These are phyloP conservation scores for Caenorhabditis drosophilae DNA, from an alignment of 2,888 invertebrate species.

Conservation along the genomic window DNA sequence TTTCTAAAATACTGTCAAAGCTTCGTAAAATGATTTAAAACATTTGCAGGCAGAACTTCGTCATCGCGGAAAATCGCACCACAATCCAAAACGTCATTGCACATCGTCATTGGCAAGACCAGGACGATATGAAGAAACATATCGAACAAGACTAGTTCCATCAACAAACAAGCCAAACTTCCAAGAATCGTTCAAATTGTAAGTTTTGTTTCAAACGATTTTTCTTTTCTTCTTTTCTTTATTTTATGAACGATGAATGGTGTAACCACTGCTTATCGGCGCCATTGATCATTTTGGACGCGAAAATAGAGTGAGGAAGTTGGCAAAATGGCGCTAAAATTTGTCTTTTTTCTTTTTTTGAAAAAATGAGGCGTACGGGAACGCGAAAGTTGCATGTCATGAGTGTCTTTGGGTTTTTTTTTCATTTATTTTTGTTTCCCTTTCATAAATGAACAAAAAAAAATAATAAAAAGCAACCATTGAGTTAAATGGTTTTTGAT, in stretches of 20 bases:
- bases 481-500: neutral
- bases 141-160: conserved; percentile 39
- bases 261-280: conserved; percentile 1
- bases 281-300: neutral
- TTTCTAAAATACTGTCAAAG: neutral
- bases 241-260: conserved; percentile 3
- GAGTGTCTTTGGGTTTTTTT: too few relatives aligned
- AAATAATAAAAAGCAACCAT: neutral
- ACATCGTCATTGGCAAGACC: conserved; percentile 11
- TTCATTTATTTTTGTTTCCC: too few relatives aligned
- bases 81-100: conserved; percentile 16
- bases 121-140: conserved; percentile 19
- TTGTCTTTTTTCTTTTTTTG: conserved; percentile 5
- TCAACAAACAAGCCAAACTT: conserved; percentile 45
- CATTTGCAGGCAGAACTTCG: conserved; percentile 26
- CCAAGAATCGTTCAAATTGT: conserved; percentile 48
- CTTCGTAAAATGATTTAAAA: neutral
- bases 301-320: neutral
- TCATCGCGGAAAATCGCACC: conserved; percentile 5
- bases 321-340: too few relatives aligned
- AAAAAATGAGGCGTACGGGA: conserved; percentile 5
- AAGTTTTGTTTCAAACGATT: too few relatives aligned
- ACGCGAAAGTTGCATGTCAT: neutral
- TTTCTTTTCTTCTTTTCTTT: conserved; percentile 10
- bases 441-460: neutral